phyloP scores from a whole-genome alignment of 2,797 vertebrate genomes.

The Platalea minor region DNA sequence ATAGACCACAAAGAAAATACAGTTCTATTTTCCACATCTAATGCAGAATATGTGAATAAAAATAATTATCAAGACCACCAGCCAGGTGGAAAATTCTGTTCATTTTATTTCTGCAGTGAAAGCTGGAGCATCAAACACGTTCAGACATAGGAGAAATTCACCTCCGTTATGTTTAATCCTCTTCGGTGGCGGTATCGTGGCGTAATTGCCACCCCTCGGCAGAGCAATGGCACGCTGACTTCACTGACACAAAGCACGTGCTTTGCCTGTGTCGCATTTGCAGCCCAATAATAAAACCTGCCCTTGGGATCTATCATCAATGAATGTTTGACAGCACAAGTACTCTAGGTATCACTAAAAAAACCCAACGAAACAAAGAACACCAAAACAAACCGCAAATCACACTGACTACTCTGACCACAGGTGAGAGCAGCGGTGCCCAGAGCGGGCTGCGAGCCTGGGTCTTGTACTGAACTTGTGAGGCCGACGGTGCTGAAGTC shows the following conservation, averaged over 20 bases:
- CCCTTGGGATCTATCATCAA: neutral
- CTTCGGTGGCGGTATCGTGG: rapidly evolving
- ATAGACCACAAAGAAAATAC: neutral
- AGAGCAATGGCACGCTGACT: neutral
- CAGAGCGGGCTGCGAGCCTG: too few relatives aligned
- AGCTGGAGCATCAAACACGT: neutral
- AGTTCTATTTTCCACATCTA: neutral
- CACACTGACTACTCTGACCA: neutral
- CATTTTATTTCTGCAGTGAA: neutral
- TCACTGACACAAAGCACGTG: neutral
- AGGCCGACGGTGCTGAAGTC: neutral
- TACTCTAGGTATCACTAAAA: neutral
- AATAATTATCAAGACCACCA: neutral
- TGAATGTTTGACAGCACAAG: neutral
- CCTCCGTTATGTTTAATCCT: neutral
- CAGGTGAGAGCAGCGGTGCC: neutral
- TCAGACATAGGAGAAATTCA: neutral
- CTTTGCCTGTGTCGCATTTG: neutral
- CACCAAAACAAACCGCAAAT: neutral
- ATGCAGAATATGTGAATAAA: neutral
- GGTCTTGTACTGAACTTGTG: rapidly evolving
- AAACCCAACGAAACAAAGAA: too few relatives aligned
- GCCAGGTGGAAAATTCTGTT: neutral
- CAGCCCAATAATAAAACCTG: neutral
- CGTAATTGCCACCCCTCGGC: neutral